A percentile compares a stretch with the other conserved stretches of the same genome.
phyloP scores from a whole-genome alignment of 2,888 invertebrate genomes.

The Syrphus vitripennis region DNA sequence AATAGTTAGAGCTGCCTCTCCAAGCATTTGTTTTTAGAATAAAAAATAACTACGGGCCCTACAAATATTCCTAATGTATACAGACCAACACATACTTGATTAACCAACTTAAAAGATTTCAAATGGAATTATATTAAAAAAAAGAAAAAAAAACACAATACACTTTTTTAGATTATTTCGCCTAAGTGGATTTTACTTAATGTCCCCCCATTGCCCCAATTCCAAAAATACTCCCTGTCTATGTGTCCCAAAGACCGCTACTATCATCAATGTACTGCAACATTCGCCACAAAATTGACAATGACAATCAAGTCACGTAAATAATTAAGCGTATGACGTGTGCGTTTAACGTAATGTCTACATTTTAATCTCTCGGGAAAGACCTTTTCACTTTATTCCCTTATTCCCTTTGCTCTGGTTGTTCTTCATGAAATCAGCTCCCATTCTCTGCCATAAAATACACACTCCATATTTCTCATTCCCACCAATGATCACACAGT shows the following conservation, averaged over 20 bases:
- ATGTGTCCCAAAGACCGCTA: neutral
- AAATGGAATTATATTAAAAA: neutral
- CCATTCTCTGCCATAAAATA: conserved; percentile 9
- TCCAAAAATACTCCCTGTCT: neutral
- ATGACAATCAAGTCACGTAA: conserved; percentile 81
- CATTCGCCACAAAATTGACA: conserved; percentile 72
- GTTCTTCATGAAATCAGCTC: conserved; percentile 28
- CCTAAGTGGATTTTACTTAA: conserved; percentile 25
- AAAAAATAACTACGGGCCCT: too few species aligned
- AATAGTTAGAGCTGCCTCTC: too few species aligned
- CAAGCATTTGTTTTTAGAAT: too few species aligned
- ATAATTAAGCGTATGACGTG: conserved; percentile 82
- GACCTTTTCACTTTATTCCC: conserved; percentile 71
- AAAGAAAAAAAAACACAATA: neutral
- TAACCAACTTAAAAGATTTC: neutral
- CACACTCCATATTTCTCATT: conserved; percentile 2
- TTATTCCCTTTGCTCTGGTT: conserved; percentile 39
- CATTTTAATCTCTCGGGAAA: conserved; percentile 71
- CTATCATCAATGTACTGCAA: conserved; percentile 5
- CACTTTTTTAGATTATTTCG: neutral
- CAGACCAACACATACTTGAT: neutral
- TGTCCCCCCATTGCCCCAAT: neutral
- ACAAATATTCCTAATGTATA: neutral
- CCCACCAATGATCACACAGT: neutral
- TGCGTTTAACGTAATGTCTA: conserved; percentile 74